Evolutionary conservation across 2,888 invertebrate genomes (phyloP).

Genomic region (Elysia crispata): DNA sequence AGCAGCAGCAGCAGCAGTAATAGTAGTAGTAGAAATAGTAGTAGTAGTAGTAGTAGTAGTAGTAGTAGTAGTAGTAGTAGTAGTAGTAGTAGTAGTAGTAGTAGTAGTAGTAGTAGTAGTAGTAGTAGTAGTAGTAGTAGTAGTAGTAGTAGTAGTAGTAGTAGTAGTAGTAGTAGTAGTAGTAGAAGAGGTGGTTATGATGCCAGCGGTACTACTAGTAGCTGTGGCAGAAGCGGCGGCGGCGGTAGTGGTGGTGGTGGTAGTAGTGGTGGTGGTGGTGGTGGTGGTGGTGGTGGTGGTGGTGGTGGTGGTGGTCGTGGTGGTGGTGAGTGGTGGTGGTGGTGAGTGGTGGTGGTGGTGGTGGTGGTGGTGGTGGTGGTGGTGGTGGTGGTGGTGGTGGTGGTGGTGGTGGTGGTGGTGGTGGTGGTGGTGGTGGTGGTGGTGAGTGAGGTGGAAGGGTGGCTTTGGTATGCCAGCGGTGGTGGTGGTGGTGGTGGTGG

Average conservation of each 20-base stretch:
- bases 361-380: conserved; percentile 21
- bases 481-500: conserved; percentile 19
- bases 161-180: conserved; percentile 10
- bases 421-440: no score
- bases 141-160: background rate
- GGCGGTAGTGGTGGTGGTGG: conserved; percentile 20
- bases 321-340: no score
- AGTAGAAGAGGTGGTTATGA: background rate
- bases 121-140: no score
- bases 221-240: no score
- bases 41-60: no score
- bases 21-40: no score
- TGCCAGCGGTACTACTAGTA: background rate
- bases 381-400: conserved; percentile 16
- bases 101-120: no score
- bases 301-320: conserved; percentile 9
- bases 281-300: conserved; percentile 13
- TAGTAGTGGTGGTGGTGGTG: conserved; percentile 5
- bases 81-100: no score
- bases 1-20: no score
- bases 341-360: no score
- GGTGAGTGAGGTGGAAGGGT: background rate
- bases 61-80: no score
- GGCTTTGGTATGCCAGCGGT: background rate
- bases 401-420: conserved; percentile 19